These are phyloP conservation scores for Syrmaticus mikado DNA, from an alignment of 2,113 vertebrate genomes.

Conservation along the genomic window DNA sequence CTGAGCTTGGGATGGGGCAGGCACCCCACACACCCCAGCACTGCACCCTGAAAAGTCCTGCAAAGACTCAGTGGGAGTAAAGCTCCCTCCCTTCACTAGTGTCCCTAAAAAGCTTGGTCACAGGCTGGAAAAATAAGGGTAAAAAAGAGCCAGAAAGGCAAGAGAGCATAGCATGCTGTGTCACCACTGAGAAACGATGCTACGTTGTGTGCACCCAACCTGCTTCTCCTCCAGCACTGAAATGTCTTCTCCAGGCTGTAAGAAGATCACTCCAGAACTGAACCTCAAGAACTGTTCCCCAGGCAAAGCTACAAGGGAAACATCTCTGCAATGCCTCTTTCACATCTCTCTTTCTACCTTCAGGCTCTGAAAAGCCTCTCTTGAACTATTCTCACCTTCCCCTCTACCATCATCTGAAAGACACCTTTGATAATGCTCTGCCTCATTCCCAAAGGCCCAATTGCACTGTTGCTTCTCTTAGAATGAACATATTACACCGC, in stretches of 20 bases:
- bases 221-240: background rate
- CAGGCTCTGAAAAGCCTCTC: background rate
- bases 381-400: background rate
- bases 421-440: background rate
- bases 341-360: background rate
- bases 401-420: background rate
- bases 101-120: background rate
- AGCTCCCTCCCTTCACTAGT: background rate
- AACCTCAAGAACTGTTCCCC: background rate
- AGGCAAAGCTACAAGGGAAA: background rate
- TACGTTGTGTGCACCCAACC: fast-evolving
- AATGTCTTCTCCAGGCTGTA: background rate
- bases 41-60: background rate
- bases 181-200: background rate
- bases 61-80: background rate
- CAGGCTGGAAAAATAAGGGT: background rate
- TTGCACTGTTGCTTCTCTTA: background rate
- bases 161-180: background rate
- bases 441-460: background rate
- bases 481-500: fast-evolving
- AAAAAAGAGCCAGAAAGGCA: background rate
- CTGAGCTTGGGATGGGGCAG: background rate
- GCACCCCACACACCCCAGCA: background rate
- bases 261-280: background rate
- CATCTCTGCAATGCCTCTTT: background rate